Conservation (phyloP, 2,113 vertebrate species). For the Lamprologus sp. region DNA sequence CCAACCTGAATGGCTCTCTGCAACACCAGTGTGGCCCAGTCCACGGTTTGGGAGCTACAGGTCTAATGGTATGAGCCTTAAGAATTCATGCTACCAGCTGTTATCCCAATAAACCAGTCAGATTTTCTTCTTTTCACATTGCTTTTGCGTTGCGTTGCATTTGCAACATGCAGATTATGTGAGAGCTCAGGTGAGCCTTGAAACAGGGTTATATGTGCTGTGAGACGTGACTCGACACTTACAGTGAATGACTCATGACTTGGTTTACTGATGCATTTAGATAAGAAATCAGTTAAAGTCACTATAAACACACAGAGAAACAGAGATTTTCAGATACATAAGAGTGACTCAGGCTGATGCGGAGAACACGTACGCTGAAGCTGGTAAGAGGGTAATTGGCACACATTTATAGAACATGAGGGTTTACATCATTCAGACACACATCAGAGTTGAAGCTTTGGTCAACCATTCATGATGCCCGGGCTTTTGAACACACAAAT, state of each 20-base stretch:
- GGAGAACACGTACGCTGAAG: not conserved
- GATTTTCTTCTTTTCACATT: not conserved
- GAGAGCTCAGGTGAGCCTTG: not conserved
- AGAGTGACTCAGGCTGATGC: not conserved
- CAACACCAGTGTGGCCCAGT: not conserved
- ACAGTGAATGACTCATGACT: not conserved
- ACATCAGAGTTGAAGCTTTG: not conserved
- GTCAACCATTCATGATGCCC: conserved; percentile 5
- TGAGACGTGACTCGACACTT: not conserved
- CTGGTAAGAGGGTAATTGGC: conserved; percentile 23
- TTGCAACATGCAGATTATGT: not conserved
- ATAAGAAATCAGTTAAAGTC: not conserved
- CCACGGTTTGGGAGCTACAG: not conserved
- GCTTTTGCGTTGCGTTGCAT: not conserved
- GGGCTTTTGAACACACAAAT: not conserved
- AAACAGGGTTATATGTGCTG: not conserved
- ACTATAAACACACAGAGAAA: not conserved
- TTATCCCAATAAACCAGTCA: not conserved
- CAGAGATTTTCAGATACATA: not conserved
- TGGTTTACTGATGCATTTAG: not conserved
- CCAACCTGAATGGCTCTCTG: not conserved
- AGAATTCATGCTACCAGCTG: not conserved
- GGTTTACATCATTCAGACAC: conserved; percentile 35
- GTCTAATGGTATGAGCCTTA: not conserved
- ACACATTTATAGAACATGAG: conserved; percentile 18